phyloP scores from a whole-genome alignment of 2,888 invertebrate genomes.

The Hermaeophaga mercurialis region DNA sequence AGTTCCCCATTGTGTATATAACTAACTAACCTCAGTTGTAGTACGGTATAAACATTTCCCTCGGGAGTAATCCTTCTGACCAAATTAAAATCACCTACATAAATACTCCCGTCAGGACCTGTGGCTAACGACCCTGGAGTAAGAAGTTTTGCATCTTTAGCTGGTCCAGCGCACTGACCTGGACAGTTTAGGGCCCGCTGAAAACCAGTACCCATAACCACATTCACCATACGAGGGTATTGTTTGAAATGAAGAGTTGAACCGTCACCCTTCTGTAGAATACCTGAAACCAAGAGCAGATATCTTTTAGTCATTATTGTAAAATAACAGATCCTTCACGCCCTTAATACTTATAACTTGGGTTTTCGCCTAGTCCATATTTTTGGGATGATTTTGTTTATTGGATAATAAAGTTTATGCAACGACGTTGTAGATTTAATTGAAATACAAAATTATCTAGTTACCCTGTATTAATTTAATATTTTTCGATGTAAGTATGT shows the following conservation, averaged over 20 bases:
- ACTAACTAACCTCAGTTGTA: slow-evolving; percentile 55
- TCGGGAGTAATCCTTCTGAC: slow-evolving; percentile 90
- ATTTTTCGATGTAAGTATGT: too few species aligned
- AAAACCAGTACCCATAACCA: slow-evolving; percentile 90
- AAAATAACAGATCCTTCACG: too few species aligned
- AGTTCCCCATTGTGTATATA: too few species aligned
- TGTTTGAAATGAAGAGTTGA: slow-evolving; percentile 92
- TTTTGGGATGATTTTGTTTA: too few species aligned
- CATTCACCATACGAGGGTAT: slow-evolving; percentile 87
- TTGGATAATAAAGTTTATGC: too few species aligned
- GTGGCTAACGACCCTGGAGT: slow-evolving; percentile 94
- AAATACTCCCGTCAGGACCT: slow-evolving; percentile 94
- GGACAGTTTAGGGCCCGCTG: slow-evolving; percentile 85
- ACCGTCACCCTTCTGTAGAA: slow-evolving; percentile 93
- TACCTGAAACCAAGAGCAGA: slow-evolving; percentile 58
- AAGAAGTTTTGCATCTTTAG: slow-evolving; percentile 83
- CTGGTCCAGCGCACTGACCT: slow-evolving; percentile 84
- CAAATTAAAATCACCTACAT: slow-evolving; percentile 96
- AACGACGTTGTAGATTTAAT: too few species aligned
- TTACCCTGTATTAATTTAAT: too few species aligned
- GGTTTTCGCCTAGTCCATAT: too few species aligned
- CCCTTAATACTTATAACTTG: too few species aligned
- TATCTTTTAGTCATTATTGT: too few species aligned
- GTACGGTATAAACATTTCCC: slow-evolving; percentile 86
- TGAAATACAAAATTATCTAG: too few species aligned